Base-by-base conservation (phyloP, 2,113 vertebrate genomes). In the Bufo bufo region DNA sequence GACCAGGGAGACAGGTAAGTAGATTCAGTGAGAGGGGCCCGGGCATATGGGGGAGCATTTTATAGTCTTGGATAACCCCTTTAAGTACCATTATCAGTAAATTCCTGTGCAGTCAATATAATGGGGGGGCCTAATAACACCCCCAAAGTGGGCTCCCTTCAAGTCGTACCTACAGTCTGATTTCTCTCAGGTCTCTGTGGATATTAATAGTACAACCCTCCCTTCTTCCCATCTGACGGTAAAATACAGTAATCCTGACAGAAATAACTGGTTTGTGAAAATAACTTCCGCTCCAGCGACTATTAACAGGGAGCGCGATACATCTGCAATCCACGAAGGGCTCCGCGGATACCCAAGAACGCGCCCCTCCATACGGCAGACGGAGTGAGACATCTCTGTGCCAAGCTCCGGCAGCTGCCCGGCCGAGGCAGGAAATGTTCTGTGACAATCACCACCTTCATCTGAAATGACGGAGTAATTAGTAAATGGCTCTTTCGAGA, bases 361-460 rank as follows among this genome's bases (percentile, higher is more conserved):
- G 77, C 1, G 54, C 33, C 71, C 3, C 13, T 43, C 13, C 23
- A 2, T 3, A 17, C 10, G 56, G 43, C 3, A 85, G 49, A 19
- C 52, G 33, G 50, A 54, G 17, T 1, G 56, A 86, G 58, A 65
- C 43, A 66, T 52, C 56, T n/a, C 10, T 17, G 56, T 43, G 49
- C 54, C 69, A 74, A 77, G 45, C 47, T 54, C 71, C 14, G 59
- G 63, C 87, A 89, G 82, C 87, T 89, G 87, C 77, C 74, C 58
- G 52, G 58, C 59, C 50, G 54, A 16, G 33, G 33, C 56, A 74
- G 58, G 80, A 89, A 84, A 43, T 11, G 52, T 69, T 58, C 20
- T 77, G 82, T 84, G 50, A 84, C 56, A 84, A 78, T 89, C 72
- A 78, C 87, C 33, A 84, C 87, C 87, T 89, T 84, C 72, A 14